Conservation (phyloP, 1,140 invertebrate species). For the Frieseomelitta varia region DNA sequence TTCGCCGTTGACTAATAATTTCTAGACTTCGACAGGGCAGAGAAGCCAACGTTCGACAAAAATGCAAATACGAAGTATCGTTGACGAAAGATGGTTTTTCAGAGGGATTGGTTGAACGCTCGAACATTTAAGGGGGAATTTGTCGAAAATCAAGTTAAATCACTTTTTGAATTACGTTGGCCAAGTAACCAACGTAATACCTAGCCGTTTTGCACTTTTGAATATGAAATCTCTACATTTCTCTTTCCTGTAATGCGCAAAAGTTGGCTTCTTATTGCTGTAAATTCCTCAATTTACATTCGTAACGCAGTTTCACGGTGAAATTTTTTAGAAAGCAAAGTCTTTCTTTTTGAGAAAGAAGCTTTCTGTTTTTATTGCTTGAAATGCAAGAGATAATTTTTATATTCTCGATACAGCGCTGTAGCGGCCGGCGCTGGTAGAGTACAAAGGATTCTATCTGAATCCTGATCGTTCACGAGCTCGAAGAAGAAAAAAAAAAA, state of each 20-base stretch:
- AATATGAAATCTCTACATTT: not conserved
- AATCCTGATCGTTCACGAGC: not conserved
- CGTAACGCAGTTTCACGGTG: not conserved
- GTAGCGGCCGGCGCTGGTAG: not conserved
- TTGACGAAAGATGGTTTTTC: not conserved
- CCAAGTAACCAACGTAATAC: too few species aligned
- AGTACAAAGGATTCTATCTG: not conserved
- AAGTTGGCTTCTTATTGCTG: not conserved
- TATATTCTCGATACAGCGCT: not conserved
- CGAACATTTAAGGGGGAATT: not conserved
- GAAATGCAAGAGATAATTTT: not conserved
- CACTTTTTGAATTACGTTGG: not conserved
- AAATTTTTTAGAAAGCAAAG: not conserved
- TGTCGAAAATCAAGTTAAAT: not conserved
- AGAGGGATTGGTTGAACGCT: not conserved
- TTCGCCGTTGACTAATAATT: slow-evolving; percentile 32
- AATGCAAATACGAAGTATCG: not conserved
- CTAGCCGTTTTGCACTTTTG: not conserved
- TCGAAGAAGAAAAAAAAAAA: not conserved
- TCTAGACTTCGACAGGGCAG: not conserved
- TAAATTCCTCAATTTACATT: too few species aligned
- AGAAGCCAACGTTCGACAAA: not conserved
- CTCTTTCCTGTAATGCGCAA: not conserved
- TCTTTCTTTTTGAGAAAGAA: not conserved
- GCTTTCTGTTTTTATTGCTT: not conserved